phyloP scores from a whole-genome alignment of 2,888 invertebrate genomes.

The Xanthorhoe spadicearia region DNA sequence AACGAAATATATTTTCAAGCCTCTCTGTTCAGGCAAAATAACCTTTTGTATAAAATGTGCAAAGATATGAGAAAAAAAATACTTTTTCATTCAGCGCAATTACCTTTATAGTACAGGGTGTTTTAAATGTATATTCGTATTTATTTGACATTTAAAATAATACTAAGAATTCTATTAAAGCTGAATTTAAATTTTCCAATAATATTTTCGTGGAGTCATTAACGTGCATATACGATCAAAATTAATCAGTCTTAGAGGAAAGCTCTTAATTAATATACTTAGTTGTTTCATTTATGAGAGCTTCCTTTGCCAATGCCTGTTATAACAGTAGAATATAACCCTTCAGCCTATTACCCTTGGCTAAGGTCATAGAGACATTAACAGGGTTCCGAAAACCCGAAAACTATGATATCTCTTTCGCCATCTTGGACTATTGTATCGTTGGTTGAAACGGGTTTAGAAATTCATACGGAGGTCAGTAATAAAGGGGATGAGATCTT shows the following conservation, averaged over 20 bases:
- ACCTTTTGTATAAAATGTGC: no score
- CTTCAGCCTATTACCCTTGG: conserved; percentile 43
- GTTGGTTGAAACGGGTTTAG: conserved; percentile 10
- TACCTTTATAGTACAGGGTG: background rate
- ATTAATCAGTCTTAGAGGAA: conserved; percentile 10
- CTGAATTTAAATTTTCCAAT: background rate
- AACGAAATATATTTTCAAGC: background rate
- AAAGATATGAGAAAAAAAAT: no score
- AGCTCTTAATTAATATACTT: conserved; percentile 16
- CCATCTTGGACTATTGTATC: conserved; percentile 27
- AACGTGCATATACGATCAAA: background rate
- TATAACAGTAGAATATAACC: conserved; percentile 28
- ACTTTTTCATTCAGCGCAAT: no score
- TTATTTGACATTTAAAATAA: background rate
- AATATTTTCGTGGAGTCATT: background rate
- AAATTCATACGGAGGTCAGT: conserved; percentile 1
- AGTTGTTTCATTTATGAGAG: conserved; percentile 16
- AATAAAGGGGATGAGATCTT: conserved; percentile 11
- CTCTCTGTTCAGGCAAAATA: no score
- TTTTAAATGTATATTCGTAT: background rate
- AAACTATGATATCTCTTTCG: conserved; percentile 44
- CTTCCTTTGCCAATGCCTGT: background rate
- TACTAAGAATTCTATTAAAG: background rate
- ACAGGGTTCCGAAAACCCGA: conserved; percentile 37
- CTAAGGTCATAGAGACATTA: conserved; percentile 45